Conservation (phyloP, 2,797 vertebrate genomes). For the Nannoperca australis region DNA sequence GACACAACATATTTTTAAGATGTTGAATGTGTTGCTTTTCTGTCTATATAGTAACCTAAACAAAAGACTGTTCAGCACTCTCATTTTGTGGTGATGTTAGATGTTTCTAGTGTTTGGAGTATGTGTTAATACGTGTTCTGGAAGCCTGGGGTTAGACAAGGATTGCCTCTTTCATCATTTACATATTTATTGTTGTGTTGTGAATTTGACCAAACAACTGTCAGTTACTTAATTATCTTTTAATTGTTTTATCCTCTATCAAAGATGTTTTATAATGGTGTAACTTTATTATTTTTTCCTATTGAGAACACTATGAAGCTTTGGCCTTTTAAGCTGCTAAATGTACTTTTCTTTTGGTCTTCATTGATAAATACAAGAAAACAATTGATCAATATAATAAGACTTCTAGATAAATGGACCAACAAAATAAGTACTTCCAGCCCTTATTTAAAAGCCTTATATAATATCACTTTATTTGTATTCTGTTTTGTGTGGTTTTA, state of each 20-base stretch:
- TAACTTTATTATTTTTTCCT: background rate
- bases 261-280: background rate
- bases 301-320: background rate
- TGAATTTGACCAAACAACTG: background rate
- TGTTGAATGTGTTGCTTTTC: background rate
- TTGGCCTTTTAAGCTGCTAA: background rate
- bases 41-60: background rate
- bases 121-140: background rate
- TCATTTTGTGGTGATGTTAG: background rate
- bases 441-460: constrained; percentile 1
- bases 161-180: background rate
- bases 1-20: background rate
- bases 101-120: background rate
- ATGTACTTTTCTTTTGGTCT: background rate
- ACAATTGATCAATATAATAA: background rate
- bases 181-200: background rate
- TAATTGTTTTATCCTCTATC: background rate
- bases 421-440: background rate
- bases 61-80: background rate
- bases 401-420: background rate
- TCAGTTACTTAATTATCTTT: background rate
- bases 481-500: constrained; percentile 1
- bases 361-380: background rate
- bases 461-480: constrained; percentile 1
- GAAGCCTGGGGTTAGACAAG: background rate